Percentiles rank a stretch among this genome's conserved stretches.
Evolutionary conservation across 2,113 vertebrate species (phyloP).

Genomic region (Chionodraco myersi): DNA sequence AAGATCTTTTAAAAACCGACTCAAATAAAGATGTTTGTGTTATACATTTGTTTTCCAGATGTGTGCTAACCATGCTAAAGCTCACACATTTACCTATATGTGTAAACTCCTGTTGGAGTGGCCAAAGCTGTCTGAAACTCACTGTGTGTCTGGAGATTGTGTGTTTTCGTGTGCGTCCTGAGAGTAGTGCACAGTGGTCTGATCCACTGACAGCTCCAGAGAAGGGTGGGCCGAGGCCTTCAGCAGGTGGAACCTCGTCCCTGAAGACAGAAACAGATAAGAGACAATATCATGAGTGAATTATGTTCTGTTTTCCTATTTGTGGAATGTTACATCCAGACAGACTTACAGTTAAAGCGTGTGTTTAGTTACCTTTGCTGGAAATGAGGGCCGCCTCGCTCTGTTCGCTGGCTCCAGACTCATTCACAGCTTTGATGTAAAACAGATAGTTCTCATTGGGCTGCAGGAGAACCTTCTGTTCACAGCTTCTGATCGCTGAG

Average conservation of each 20-base stretch:
- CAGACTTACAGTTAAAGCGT: background rate
- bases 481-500: conserved; percentile 88
- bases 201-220: conserved; percentile 88
- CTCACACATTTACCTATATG: too few relatives aligned
- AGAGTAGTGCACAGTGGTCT: conserved; percentile 84
- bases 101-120: background rate
- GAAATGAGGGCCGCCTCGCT: conserved; percentile 96
- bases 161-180: conserved; percentile 73
- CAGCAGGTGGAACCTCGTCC: conserved; percentile 91
- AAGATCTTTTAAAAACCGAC: too few relatives aligned
- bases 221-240: conserved; percentile 87
- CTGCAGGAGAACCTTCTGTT: conserved; percentile 90
- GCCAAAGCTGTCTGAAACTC: conserved; percentile 59
- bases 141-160: conserved; percentile 81
- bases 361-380: conserved; percentile 88
- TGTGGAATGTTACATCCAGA: background rate
- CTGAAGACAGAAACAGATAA: conserved; percentile 70
- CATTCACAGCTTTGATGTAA: conserved; percentile 92
- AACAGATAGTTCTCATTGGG: conserved; percentile 96
- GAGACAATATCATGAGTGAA: background rate
- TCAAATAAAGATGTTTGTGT: too few relatives aligned
- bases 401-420: conserved; percentile 92
- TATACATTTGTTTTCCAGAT: too few relatives aligned
- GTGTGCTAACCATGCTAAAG: too few relatives aligned
- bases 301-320: background rate